phyloP scores from a whole-genome alignment of 2,888 invertebrate genomes.

The Gerris lacustris region DNA sequence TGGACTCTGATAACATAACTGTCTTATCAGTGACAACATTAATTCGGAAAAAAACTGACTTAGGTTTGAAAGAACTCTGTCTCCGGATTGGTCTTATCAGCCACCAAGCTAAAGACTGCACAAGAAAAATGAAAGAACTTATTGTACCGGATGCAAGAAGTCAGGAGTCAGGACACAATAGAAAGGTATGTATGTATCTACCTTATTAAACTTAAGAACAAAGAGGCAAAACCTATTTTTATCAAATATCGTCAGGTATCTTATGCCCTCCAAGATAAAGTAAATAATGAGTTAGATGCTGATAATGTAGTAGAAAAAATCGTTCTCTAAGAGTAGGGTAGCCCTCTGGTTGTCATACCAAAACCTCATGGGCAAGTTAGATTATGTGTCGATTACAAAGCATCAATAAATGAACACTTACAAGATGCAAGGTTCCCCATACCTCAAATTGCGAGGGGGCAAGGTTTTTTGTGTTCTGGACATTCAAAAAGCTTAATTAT shows the following conservation, averaged over 20 bases:
- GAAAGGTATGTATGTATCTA: not conserved
- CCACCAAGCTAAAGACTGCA: not conserved
- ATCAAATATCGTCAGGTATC: too few relatives aligned
- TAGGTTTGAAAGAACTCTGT: not conserved
- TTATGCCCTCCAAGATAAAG: constrained; percentile 11
- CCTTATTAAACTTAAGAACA: constrained; percentile 15
- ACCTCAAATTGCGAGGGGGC: constrained; percentile 15
- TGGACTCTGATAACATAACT: too few relatives aligned
- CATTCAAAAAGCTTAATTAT: constrained; percentile 24
- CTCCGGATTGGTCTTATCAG: not conserved
- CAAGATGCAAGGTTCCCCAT: constrained; percentile 24
- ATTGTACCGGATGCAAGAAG: not conserved
- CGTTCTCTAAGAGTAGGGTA: constrained; percentile 18
- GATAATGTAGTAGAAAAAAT: constrained; percentile 13
- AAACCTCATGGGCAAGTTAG: constrained; percentile 10
- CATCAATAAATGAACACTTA: constrained; percentile 28
- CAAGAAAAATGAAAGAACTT: not conserved
- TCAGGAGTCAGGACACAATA: not conserved
- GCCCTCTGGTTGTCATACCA: not conserved
- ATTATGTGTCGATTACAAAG: constrained; percentile 27
- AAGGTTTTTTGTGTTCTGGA: constrained; percentile 23
- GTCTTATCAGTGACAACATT: too few relatives aligned
- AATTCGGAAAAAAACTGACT: too few relatives aligned
- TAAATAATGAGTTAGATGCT: constrained; percentile 13
- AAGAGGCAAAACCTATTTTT: constrained; percentile 18